These are phyloP conservation scores for Acleris literana DNA, from an alignment of 2,888 invertebrate genomes.

Conservation along the genomic window DNA sequence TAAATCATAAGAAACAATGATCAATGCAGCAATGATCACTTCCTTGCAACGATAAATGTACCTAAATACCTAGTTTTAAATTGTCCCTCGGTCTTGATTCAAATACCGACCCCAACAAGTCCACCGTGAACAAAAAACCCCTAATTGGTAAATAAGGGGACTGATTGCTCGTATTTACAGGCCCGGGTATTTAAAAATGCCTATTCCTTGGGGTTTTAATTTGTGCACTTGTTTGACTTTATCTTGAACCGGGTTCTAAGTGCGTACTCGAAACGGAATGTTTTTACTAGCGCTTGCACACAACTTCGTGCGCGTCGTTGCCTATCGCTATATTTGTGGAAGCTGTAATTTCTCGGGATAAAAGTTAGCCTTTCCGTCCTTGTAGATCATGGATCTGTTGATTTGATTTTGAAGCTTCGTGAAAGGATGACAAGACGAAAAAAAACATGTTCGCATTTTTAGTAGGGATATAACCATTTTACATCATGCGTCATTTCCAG, in stretches of 20 bases:
- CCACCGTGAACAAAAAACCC: slow-evolving; percentile 54
- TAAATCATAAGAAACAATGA: no score
- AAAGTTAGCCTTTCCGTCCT: no score
- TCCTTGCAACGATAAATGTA: neutral
- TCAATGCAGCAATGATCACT: no score
- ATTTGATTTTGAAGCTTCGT: no score
- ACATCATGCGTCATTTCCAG: no score
- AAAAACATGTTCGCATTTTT: no score
- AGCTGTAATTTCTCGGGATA: no score
- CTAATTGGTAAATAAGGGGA: slow-evolving; percentile 71
- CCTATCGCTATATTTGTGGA: no score
- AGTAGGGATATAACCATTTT: no score
- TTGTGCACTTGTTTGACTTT: slow-evolving; percentile 43
- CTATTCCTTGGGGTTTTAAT: slow-evolving; percentile 47
- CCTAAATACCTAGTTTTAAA: slow-evolving; percentile 7
- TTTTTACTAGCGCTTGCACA: neutral
- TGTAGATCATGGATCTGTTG: no score
- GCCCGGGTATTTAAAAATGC: slow-evolving; percentile 24
- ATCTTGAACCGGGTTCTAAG: slow-evolving; percentile 20
- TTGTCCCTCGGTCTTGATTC: slow-evolving; percentile 15
- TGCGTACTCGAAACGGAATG: neutral
- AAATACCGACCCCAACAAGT: slow-evolving; percentile 46
- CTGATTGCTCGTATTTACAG: slow-evolving; percentile 35
- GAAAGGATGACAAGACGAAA: no score
- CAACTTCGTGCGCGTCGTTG: no score